Percentiles rank a stretch among this genome's conserved stretches.
Conservation (phyloP, 2,113 vertebrate species). For the Monopterus albus region DNA sequence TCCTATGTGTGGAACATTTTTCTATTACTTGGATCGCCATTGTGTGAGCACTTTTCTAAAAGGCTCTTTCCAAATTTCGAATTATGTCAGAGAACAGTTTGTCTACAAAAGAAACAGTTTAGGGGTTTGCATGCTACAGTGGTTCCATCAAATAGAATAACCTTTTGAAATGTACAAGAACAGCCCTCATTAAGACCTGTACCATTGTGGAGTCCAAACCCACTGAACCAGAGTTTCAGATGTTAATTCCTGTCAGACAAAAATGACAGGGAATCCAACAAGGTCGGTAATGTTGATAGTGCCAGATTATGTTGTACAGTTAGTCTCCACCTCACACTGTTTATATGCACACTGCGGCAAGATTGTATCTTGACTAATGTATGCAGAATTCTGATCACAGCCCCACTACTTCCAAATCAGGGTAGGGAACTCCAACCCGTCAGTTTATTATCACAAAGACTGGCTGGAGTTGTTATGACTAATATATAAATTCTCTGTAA, state of each 20-base stretch:
- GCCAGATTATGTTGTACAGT: constrained; percentile 54
- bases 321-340: constrained; percentile 48
- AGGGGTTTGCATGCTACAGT: constrained; percentile 55
- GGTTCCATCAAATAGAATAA: constrained; percentile 61
- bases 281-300: constrained; percentile 46
- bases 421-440: constrained; percentile 63
- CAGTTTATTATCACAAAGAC: constrained; percentile 61
- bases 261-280: constrained; percentile 32
- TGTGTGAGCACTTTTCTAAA: constrained; percentile 39
- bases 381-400: constrained; percentile 64
- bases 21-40: neutral
- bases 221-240: constrained; percentile 12
- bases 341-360: constrained; percentile 61
- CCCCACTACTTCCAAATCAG: constrained; percentile 43
- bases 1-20: neutral
- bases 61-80: constrained; percentile 25
- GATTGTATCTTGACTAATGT: constrained; percentile 71
- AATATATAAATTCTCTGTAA: constrained; percentile 68
- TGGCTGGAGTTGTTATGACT: constrained; percentile 66
- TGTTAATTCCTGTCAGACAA: constrained; percentile 40
- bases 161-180: constrained; percentile 52
- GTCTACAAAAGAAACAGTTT: constrained; percentile 50
- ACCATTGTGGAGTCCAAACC: constrained; percentile 25
- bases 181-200: constrained; percentile 23
- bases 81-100: constrained; percentile 53